Evolutionary conservation across 1,140 invertebrate species (phyloP), one percentile per base, ranked within the genome.

Genomic region (Anoplolepis gracilipes): DNA sequence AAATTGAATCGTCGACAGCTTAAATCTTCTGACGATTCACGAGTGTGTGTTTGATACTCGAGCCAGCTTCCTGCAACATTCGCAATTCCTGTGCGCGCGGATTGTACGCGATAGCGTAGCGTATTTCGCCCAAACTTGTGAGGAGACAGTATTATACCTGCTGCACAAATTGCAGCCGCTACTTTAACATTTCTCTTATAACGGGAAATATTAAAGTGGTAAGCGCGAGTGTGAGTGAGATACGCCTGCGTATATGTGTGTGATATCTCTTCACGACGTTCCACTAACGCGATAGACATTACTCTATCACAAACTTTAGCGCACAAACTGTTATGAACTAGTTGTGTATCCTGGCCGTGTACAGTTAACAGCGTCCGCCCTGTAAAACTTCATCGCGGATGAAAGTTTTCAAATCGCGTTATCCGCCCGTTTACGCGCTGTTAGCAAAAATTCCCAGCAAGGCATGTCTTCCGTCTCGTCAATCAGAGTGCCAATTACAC

Each of bases 321-420:
- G 53, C 84, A 85, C 82, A 87, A 90, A 87, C 42, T 73, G 30
- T 87, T 78, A 85, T 61, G 22, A 84, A 85, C 67, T 78, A 82
- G 69, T n/a, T n/a, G n/a, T 85, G 57, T 59, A 33, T 72, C 62
- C 85, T 75, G 62, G 13, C 22, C 33, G 55, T 19, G 59, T n/a
- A 30, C 59, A 42, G 13, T 85, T 49, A 33, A 64, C n/a, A 30
- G 13, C 30, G 13, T 49, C 30, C 11, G 5, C 28, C 33, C 59
- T 25, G 33, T 22, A 25, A 61, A 82, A 82, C 59, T 19, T 72
- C 19, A 13, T 42, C 19, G 30, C 22, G 62, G 25, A 30, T 10
- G 36, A 42, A 73, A 72, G 39, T 79, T 85, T 55, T 22, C 30
- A 53, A 62, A 79, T 82, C 33, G 33, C 22, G 33, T 82, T 82